Percentiles rank a stretch among this genome's conserved stretches.
Conservation (phyloP, 2,113 vertebrate genomes). For the Pan paniscus region DNA sequence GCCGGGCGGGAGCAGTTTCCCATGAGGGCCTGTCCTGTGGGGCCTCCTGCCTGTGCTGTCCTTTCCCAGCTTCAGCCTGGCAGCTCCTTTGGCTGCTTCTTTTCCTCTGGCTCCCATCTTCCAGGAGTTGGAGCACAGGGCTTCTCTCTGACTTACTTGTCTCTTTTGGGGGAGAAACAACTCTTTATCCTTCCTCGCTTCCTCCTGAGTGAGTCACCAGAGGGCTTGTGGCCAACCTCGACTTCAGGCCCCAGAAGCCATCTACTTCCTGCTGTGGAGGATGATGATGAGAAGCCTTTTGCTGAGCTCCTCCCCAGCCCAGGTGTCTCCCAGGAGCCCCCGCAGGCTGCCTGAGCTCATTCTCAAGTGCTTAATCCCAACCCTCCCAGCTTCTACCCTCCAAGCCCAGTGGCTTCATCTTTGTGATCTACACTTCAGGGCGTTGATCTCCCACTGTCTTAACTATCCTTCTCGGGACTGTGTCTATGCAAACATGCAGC, state of each 20-base stretch:
- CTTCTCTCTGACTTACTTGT: neutral
- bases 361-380: neutral
- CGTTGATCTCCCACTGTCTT: neutral
- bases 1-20: neutral
- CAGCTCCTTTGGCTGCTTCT: neutral
- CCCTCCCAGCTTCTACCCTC: neutral
- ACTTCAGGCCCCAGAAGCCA: neutral
- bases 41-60: neutral
- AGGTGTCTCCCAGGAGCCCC: neutral
- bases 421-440: neutral
- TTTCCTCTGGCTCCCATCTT: neutral
- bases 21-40: fast-evolving
- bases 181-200: neutral
- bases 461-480: neutral
- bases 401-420: neutral
- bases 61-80: neutral
- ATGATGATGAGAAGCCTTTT: neutral
- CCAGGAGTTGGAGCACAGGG: neutral
- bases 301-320: neutral
- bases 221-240: neutral
- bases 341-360: fast-evolving
- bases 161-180: neutral
- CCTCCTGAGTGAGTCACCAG: neutral
- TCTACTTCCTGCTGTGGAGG: neutral
- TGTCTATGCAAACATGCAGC: neutral